Base-by-base conservation (phyloP, 35 echinoderm and acorn worm species). In the Stichopus chloronotus region DNA sequence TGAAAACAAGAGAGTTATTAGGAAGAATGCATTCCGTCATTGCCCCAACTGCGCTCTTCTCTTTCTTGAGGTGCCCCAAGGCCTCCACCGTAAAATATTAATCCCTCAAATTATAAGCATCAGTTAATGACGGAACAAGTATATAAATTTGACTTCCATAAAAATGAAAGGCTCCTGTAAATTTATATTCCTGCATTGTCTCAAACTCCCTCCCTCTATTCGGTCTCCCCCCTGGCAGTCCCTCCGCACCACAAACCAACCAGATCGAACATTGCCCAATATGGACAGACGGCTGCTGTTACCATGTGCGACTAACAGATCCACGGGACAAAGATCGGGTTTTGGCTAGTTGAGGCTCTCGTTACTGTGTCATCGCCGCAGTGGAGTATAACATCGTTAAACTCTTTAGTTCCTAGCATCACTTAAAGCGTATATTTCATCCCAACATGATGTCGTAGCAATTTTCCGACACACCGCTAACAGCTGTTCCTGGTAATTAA, bases 361-460 rank as follows among this genome's bases (percentile, higher is more conserved):
- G 55, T 17, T 58, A 85, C 55, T 85, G 58, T 85, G 82, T 85
- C 82, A 82, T 53, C 11, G 79, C 30, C 30, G 30, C 30, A 43
- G 30, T 3, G 53, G 82, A 58, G 58, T 85, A 85, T 58, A 85
- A 85, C 82, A 85, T 85, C 53, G 82, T 85, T 85, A 85, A 85
- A 23, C 82, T 25, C 22, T 59, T 85, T 56, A 43, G 17, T 58
- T 58, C 82, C 82, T n/a, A 85, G 82, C 58, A 56, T 85, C 82
- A 85, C 82, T 85, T 85, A 85, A 85, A 85, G 56, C 82, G 82
- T 85, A 85, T 85, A 85, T 85, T 85, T 85, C 82, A 12, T 85
- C 82, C 82, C 82, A 85, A 85, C 82, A 85, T 85, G 82, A 85
- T 85, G 82, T 85, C 82, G 82, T 85, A 85, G 82, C 82, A 85